phyloP scores from a whole-genome alignment of 2,888 invertebrate species.

The Drosophila greeni region DNA sequence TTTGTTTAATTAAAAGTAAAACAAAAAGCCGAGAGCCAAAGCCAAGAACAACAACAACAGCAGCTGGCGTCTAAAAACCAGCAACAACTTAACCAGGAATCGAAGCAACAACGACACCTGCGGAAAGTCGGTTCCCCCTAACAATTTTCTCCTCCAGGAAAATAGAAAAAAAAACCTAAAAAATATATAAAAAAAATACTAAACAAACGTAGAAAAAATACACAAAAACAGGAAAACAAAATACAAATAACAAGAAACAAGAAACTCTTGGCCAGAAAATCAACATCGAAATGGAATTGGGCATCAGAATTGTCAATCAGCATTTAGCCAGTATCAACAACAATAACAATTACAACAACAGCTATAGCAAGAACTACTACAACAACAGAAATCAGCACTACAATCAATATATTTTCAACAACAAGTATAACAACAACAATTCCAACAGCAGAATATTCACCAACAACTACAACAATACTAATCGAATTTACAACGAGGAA shows the following conservation, averaged over 20 bases:
- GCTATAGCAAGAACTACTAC: conserved; percentile 3
- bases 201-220: conserved; percentile 8
- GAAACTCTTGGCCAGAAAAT: conserved; percentile 22
- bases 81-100: background rate
- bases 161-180: conserved; percentile 5
- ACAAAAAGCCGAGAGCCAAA: conserved; percentile 29
- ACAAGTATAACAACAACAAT: conserved; percentile 3
- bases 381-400: conserved; percentile 13
- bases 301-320: conserved; percentile 53
- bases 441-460: conserved; percentile 24
- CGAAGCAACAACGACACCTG: conserved; percentile 12
- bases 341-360: conserved; percentile 28
- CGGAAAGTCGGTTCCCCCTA: conserved; percentile 3
- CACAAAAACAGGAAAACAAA: background rate
- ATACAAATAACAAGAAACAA: conserved; percentile 7
- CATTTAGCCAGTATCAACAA: conserved; percentile 52
- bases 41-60: conserved; percentile 30
- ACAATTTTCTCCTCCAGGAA: conserved; percentile 24
- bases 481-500: conserved; percentile 11
- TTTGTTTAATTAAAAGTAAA: conserved; percentile 67
- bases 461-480: background rate
- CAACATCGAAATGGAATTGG: conserved; percentile 68
- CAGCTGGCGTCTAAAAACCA: conserved; percentile 4
- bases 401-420: conserved; percentile 2
- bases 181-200: conserved; percentile 1